Evolutionary conservation across 2,888 invertebrate species (phyloP).

Genomic region (Myopa tessellatipennis): DNA sequence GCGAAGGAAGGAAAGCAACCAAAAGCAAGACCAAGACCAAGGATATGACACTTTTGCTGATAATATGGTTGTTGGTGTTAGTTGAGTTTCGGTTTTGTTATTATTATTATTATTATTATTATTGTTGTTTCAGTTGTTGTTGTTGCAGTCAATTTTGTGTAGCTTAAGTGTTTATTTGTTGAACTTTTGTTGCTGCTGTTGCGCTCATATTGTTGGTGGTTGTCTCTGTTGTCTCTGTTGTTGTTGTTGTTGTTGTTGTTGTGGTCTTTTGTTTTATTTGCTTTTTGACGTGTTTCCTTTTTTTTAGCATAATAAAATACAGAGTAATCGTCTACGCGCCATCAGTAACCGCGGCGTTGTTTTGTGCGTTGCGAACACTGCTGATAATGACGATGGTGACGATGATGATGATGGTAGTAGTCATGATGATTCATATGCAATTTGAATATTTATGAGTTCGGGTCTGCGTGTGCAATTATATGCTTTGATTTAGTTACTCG

Average conservation of each 20-base stretch:
- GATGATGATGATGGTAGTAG: conserved; percentile 4
- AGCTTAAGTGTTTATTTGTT: not conserved
- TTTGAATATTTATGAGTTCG: conserved; percentile 40
- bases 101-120: not conserved
- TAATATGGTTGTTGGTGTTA: not conserved
- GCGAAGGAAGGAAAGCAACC: not conserved
- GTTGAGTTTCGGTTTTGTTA: not conserved
- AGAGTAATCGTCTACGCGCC: conserved; percentile 9
- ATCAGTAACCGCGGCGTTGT: not conserved
- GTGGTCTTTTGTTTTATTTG: too few species aligned
- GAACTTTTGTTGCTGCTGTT: too few species aligned
- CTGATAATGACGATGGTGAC: conserved; percentile 6
- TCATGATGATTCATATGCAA: conserved; percentile 33
- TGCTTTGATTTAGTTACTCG: conserved; percentile 34
- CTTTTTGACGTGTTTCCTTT: not conserved
- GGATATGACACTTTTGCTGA: conserved; percentile 12
- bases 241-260: not conserved
- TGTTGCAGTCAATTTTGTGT: not conserved
- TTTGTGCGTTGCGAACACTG: not conserved
- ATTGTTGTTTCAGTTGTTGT: not conserved
- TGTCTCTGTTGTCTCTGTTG: not conserved
- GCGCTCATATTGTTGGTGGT: not conserved
- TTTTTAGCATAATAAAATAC: not conserved
- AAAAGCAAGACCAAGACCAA: conserved; percentile 24
- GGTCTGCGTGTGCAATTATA: conserved; percentile 37